These are phyloP conservation scores for Protobothrops mucrosquamatus DNA, from an alignment of 2,113 vertebrate species.

Conservation along the genomic window DNA sequence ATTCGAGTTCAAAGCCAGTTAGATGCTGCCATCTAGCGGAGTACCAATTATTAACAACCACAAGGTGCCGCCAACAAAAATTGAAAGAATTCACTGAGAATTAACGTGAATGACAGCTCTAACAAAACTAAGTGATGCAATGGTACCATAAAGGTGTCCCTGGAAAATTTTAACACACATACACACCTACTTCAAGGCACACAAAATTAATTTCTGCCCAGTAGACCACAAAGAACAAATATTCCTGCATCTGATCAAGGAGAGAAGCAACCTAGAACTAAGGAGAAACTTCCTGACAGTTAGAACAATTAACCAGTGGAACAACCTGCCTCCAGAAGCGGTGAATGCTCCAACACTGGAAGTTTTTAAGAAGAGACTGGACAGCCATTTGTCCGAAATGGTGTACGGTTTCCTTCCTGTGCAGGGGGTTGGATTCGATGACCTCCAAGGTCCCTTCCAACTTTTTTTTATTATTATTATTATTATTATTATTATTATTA, in stretches of 20 bases:
- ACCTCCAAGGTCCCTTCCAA: no score
- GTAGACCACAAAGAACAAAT: neutral
- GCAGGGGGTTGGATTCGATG: no score
- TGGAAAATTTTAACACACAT: neutral
- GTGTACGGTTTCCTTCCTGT: no score
- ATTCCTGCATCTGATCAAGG: neutral
- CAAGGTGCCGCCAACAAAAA: neutral
- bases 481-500: no score
- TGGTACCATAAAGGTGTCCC: neutral
- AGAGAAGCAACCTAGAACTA: no score
- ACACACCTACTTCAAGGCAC: neutral
- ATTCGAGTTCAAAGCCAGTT: neutral
- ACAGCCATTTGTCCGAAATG: no score
- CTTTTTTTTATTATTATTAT: no score
- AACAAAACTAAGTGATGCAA: neutral
- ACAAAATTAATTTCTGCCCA: neutral
- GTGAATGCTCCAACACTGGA: no score
- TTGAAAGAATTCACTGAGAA: neutral
- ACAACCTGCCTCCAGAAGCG: no score
- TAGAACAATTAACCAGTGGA: no score
- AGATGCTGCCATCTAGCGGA: neutral
- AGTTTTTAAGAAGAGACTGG: no score
- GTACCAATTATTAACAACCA: neutral
- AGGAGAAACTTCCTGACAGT: no score
- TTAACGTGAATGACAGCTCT: neutral